phyloP scores from a whole-genome alignment of 2,888 invertebrate species.

The Blastobasis adustella region DNA sequence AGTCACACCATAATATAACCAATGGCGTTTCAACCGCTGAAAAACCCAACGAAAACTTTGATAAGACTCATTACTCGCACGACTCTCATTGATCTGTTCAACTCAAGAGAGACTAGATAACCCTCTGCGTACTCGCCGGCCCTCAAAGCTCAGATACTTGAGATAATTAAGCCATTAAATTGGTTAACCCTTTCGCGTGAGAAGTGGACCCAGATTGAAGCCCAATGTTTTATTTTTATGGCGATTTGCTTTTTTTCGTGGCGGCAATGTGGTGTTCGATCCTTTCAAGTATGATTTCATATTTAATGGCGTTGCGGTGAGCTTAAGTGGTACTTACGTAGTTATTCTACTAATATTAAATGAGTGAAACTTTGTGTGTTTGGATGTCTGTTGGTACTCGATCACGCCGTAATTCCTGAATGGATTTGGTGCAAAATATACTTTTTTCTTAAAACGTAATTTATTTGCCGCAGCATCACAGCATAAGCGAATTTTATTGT shows the following conservation, averaged over 20 bases:
- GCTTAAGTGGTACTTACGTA: too few species aligned
- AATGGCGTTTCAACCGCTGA: background rate
- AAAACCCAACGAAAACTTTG: background rate
- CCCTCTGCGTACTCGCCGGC: constrained; percentile 28
- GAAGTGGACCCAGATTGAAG: constrained; percentile 39
- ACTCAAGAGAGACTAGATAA: constrained; percentile 35
- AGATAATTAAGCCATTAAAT: constrained; percentile 70
- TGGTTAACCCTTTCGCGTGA: constrained; percentile 52
- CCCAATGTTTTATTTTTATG: constrained; percentile 52
- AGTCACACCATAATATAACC: too few species aligned
- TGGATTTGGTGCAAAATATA: too few species aligned
- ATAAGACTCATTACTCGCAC: constrained; percentile 21
- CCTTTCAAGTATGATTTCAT: too few species aligned
- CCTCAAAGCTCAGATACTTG: constrained; percentile 49
- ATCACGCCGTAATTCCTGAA: too few species aligned
- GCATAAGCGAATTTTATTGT: too few species aligned
- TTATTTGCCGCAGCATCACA: too few species aligned
- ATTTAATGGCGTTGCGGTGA: too few species aligned
- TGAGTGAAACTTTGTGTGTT: too few species aligned
- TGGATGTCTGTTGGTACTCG: too few species aligned
- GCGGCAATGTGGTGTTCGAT: constrained; percentile 43
- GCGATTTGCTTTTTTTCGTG: constrained; percentile 22
- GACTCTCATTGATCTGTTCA: constrained; percentile 24
- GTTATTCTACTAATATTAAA: too few species aligned
- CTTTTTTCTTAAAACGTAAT: too few species aligned